Base-by-base conservation (phyloP, 2,888 invertebrate species). In the Eurois occulta region DNA sequence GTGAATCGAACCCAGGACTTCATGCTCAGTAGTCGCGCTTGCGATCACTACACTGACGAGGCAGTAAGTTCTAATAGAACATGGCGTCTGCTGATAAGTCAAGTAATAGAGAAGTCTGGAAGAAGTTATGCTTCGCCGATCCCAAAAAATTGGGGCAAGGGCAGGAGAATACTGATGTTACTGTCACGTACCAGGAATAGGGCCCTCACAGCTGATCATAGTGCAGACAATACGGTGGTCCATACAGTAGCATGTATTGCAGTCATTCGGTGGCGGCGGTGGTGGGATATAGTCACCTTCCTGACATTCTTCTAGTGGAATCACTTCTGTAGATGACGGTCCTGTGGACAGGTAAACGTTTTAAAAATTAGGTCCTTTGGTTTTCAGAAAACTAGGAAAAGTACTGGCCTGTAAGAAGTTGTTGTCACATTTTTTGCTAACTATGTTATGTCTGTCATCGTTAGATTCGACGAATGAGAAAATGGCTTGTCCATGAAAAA, bases 191-290 rank as follows among this genome's bases (percentile, higher is more conserved):
- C 82, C 84, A 79, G 64, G 35, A 38, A 16, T 8, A n/a, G 48
- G 21, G 2, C 16, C 38, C n/a, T 21, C 21, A 69, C 80, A 83
- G 1, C 0, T 55, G 2, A 28, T 65, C 28, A 38, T 28, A 6
- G 75, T 69, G 41, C 83, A 83, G 2, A 69, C 0, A 62, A 83
- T 38, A 10, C 16, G 32, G 4, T 75, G 32, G 21, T 66, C 28
- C 7, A 75, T 1, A 35, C 83, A 83, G 38, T 21, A n/a, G 32
- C 84, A 82, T 2, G 1, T 71, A n/a, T 82, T 83, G 35, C 84
- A 83, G 52, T 78, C 79, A 60, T 69, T 28, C 1, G 84, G 74
- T 38, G 84, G 79, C 6, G 38, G 67, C 7, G 68, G 74, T 38
- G 79, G 11, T 0, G 68, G 68, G 55, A 84, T 55, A 13, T 41